Conservation (phyloP, 1,140 invertebrate genomes). For the Branchinecta lindahli region DNA sequence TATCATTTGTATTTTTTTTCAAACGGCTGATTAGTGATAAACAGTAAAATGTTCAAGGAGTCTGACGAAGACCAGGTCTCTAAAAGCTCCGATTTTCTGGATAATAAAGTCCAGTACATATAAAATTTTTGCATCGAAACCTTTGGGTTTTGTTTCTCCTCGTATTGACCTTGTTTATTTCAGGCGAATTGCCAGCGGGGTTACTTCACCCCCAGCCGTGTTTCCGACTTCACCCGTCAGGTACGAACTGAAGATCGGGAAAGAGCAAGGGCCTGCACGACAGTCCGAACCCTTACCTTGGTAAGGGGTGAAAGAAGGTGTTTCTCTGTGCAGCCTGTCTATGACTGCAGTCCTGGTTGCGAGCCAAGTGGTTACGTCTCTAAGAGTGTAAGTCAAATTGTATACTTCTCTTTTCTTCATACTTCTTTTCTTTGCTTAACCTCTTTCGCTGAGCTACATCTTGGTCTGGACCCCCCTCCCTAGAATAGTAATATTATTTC, state of each 20-base stretch:
- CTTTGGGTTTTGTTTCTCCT: too few relatives aligned
- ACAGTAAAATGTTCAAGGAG: too few relatives aligned
- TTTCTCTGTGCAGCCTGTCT: background rate
- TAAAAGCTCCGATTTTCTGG: too few relatives aligned
- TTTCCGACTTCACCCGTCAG: background rate
- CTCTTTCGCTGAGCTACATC: background rate
- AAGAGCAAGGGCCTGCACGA: background rate
- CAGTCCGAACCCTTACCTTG: background rate
- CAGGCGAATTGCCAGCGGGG: background rate
- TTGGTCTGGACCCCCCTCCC: too few relatives aligned
- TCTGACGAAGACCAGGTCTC: too few relatives aligned
- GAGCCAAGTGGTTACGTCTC: background rate
- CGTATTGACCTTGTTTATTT: background rate
- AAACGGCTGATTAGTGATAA: too few relatives aligned
- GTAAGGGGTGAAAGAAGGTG: background rate
- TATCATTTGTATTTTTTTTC: too few relatives aligned
- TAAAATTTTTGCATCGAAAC: too few relatives aligned
- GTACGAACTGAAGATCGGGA: background rate
- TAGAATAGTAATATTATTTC: too few relatives aligned
- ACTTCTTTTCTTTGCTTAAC: background rate
- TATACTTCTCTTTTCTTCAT: background rate
- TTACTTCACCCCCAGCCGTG: background rate
- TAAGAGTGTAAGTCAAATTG: background rate
- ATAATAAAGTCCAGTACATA: too few relatives aligned
- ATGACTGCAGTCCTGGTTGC: background rate